Conservation (phyloP, 2,113 vertebrate species). For the Marmota flaviventris region DNA sequence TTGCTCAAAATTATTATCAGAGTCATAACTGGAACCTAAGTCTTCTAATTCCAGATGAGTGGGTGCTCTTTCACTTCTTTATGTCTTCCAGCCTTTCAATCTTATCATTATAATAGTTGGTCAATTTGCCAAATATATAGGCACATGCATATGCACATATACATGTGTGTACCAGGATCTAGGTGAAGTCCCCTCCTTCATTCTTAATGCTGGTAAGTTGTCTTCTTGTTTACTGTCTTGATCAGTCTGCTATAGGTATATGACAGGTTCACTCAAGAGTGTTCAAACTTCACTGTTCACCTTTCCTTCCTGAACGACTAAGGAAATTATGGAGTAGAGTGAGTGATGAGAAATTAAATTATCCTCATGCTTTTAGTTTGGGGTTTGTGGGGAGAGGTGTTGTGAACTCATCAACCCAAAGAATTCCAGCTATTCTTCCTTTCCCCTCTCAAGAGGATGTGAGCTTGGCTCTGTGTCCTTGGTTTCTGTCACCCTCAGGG, state of each 20-base stretch:
- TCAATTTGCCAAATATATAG: background rate
- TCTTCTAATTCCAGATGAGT: background rate
- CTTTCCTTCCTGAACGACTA: background rate
- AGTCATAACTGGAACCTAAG: background rate
- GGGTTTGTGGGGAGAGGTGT: background rate
- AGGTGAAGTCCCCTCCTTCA: background rate
- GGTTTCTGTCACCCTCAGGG: background rate
- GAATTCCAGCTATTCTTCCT: background rate
- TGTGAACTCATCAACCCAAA: conserved; percentile 14
- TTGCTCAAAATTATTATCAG: conserved; percentile 2
- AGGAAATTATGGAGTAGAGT: background rate
- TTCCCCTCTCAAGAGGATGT: background rate
- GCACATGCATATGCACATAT: background rate
- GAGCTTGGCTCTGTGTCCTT: background rate
- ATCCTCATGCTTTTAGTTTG: background rate
- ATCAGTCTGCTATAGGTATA: background rate
- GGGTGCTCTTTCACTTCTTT: background rate
- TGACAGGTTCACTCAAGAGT: background rate
- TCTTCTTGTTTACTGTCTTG: background rate
- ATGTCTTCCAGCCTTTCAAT: conserved; percentile 37
- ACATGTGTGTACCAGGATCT: background rate
- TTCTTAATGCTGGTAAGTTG: background rate
- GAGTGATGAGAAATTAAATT: background rate
- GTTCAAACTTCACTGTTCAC: conserved; percentile 19
- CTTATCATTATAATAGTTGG: background rate